Conservation (phyloP, 2,113 vertebrate species). For the Nettapus auritus region DNA sequence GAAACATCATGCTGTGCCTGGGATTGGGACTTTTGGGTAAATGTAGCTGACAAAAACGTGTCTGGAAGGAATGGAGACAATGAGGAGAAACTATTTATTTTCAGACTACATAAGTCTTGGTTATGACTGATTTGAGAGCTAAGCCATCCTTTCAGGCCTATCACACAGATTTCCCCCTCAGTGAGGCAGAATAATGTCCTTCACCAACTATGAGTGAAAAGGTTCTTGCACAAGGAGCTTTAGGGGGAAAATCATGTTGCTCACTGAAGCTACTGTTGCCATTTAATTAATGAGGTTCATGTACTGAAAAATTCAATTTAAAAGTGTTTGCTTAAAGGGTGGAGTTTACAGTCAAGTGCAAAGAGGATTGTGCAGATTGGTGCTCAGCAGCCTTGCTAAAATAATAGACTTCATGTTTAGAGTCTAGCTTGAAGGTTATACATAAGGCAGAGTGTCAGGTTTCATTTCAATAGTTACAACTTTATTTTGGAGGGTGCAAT, state of each 20-base stretch:
- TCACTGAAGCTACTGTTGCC: not conserved
- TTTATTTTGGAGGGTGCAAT: not conserved
- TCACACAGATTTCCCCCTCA: not conserved
- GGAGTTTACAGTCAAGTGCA: not conserved
- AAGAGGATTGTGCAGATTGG: constrained; percentile 5
- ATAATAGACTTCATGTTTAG: not conserved
- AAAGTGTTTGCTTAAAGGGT: constrained; percentile 27
- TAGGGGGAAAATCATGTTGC: not conserved
- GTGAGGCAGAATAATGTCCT: not conserved
- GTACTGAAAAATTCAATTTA: not conserved
- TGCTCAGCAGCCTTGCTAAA: not conserved
- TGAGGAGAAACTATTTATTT: not conserved
- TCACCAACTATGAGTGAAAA: not conserved
- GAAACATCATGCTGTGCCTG: not conserved
- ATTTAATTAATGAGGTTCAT: not conserved
- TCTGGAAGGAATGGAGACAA: not conserved
- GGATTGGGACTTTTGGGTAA: constrained; percentile 19
- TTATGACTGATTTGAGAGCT: not conserved
- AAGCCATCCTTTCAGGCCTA: not conserved
- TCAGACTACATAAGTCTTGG: not conserved
- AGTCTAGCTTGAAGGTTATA: not conserved
- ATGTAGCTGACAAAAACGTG: not conserved
- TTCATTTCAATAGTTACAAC: not conserved
- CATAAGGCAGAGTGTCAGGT: not conserved
- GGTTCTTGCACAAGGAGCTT: not conserved